Base-by-base conservation (phyloP, 2,797 vertebrate species). In the Cyprinella venusta region DNA sequence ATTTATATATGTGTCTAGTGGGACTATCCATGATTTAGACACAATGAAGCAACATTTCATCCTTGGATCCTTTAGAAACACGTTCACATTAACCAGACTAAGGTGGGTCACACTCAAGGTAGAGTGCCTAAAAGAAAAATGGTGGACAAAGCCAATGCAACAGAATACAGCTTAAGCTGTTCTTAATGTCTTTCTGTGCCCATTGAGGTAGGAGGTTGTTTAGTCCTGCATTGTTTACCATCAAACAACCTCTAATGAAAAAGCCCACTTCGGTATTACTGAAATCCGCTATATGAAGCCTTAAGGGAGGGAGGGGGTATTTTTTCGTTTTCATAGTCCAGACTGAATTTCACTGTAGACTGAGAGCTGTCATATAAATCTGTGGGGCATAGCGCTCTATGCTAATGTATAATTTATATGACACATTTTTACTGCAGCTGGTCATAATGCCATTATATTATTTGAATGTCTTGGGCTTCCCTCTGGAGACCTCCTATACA, bases 401-500 rank as follows among this genome's bases (percentile, higher is more conserved):
- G 80, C 72, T 92, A 90, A 94, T 93, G 93, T 91, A 92, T 93
- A 92, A 94, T 95, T 93, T 93, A 95, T 93, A 93, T 93, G 91
- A 94, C 91, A 93, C 90, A 90, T 92, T 94, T 93, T 92, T 90
- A 93, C 90, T 78, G 86, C 86, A 88, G 91, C 81, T 70, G 52
- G 81, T 84, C 88, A 89, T 94, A 93, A 95, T 94, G 90, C 89
- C 93, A 93, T 95, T 94, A 94, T 93, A 92, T 94, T 91, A 94
- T 87, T 90, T 91, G 89, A 93, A 93, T 93, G 91, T 93, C 89
- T 94, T 91, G 87, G 88, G 88, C 69, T 90, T 92, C 85, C 91
- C 93, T 87, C 89, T 50, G 68, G 91, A 91, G 92, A 91, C 86
- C 71, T 85, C 87, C 87, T 65, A 90, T 91, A 91, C 91, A 94